Evolutionary conservation across 2,113 vertebrate species (phyloP), one percentile per base, ranked within the genome.

Genomic region (Seriola dumerili): DNA sequence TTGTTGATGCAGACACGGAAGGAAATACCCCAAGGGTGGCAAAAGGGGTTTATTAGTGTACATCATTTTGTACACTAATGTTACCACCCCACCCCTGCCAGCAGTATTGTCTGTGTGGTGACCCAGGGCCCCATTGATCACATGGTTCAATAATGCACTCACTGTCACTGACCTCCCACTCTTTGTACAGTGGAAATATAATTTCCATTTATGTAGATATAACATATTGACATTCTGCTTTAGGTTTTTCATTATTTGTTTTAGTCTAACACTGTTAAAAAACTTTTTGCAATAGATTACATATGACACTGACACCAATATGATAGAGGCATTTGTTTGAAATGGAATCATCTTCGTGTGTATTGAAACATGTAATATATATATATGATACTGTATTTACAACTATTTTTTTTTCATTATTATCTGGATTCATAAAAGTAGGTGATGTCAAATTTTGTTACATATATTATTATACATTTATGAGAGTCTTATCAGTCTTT

Each of bases 131-230:
- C 34, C 71, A 93, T 92, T 55, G 88, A 93, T 91, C 79, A 79
- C 73, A 82, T 29, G 54, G 88, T 69, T 93, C 91, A 84, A 89
- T 93, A 90, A 83, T 46, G 59, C 80, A 87, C 59, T 87, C 77
- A n/a, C 63, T 80, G 78, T 73, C 50, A 58, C 48, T 59, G 79
- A 86, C 85, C 85, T 57, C 61, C 44, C 50, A 19, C 29, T 50
- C 66, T 32, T 46, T 34, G 14, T 64, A 66, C 72, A 76, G 72
- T 0, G 62, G 71, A 93, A 90, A 90, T 81, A 76, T 84, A 67
- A 77, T 92, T 89, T 89, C 86, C 74, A 83, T 76, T 1, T 55
- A 82, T 87, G 50, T 34, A 71, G 25, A 82, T 77, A 64, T 14
- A 71, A 59, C 48, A 44, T 68, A 85, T 85, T 75, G 65, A 78